phyloP scores from a whole-genome alignment of 2,113 vertebrate species.

The Mesembrinibis cayennensis region DNA sequence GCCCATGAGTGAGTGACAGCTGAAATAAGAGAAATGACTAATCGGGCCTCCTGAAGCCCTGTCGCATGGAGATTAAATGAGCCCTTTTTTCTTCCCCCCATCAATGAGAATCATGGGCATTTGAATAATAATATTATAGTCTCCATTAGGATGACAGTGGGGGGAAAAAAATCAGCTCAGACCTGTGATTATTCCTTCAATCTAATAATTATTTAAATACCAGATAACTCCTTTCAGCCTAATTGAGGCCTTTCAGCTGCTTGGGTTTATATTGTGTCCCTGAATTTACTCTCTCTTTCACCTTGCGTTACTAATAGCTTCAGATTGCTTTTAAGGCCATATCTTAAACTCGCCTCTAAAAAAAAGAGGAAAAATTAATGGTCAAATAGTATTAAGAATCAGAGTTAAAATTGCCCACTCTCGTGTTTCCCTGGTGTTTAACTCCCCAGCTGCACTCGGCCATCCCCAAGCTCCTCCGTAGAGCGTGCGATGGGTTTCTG shows the following conservation, averaged over 20 bases:
- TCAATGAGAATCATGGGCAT: slow-evolving; percentile 78
- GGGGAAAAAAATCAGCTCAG: slow-evolving; percentile 75
- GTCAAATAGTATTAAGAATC: not conserved
- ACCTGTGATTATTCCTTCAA: slow-evolving; percentile 84
- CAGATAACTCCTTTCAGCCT: slow-evolving; percentile 81
- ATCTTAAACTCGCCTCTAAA: slow-evolving; percentile 1
- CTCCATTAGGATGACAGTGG: slow-evolving; percentile 80
- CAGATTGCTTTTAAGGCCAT: slow-evolving; percentile 54
- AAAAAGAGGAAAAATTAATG: not conserved
- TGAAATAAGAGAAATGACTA: slow-evolving; percentile 82
- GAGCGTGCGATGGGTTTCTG: rapidly evolving
- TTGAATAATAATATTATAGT: slow-evolving; percentile 87
- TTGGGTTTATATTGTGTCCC: slow-evolving; percentile 56
- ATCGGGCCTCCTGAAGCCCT: slow-evolving; percentile 74
- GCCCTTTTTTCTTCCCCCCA: slow-evolving; percentile 55
- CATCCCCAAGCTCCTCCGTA: not conserved
- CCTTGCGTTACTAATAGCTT: slow-evolving; percentile 67
- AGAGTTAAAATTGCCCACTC: not conserved
- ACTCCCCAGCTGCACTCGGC: not conserved
- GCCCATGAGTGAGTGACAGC: slow-evolving; percentile 82
- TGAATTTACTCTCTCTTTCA: slow-evolving; percentile 59
- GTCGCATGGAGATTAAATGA: slow-evolving; percentile 78
- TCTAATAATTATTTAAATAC: slow-evolving; percentile 87
- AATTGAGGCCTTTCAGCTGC: slow-evolving; percentile 82
- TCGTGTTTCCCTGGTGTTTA: not conserved